Evolutionary conservation across 2,888 invertebrate genomes (phyloP), one percentile per base, ranked within the genome.

Genomic region (Polydrusus pterygomalis): DNA sequence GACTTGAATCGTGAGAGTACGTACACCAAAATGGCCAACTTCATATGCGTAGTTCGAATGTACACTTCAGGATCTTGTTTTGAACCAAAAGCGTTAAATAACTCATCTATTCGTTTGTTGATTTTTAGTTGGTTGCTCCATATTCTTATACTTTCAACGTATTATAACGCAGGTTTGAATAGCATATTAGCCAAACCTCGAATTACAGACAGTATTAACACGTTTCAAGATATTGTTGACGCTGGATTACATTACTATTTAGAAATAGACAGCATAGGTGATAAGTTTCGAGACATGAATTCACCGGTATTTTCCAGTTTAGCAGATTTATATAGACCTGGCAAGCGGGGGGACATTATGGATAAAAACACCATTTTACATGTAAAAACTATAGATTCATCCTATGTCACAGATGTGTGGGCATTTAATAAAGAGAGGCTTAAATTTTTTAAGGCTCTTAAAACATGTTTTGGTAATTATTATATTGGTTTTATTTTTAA

Each of bases 341-440:
- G 74, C 0, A 11, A 38, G 8, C 65, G 75, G 17, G 54, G 7
- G 2, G 38, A 62, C 0, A 74, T 43, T 7, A 34, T 75, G 7
- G 69, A 76, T 15, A 54, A 51, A 51, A 74, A 47, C 0, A 74
- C 74, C 9, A 79, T 79, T 8, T 51, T 81, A 8, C 63, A 74
- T 8, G 79, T 78, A 0, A 82, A 81, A 64, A 77, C 72, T 30
- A 20, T 83, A 5, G 76, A 76, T 15, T 67, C 80, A 8, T 58
- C 78, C 6, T 83, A 80, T 56, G 80, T 84, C n/a, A 81, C 79
- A 7, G 81, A 82, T 18, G 76, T 80, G 5, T 74, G 79, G 15
- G 34, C 63, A 2, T 78, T 84, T 20, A 77, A 81, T 11, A 30
- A 56, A 10, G 70, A 80, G 10, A 77, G 78, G 11, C 63, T 74